A percentile compares a stretch with the other conserved stretches of the same genome.
phyloP scores from a whole-genome alignment of 2,113 vertebrate species.

The Myxocyprinus asiaticus region DNA sequence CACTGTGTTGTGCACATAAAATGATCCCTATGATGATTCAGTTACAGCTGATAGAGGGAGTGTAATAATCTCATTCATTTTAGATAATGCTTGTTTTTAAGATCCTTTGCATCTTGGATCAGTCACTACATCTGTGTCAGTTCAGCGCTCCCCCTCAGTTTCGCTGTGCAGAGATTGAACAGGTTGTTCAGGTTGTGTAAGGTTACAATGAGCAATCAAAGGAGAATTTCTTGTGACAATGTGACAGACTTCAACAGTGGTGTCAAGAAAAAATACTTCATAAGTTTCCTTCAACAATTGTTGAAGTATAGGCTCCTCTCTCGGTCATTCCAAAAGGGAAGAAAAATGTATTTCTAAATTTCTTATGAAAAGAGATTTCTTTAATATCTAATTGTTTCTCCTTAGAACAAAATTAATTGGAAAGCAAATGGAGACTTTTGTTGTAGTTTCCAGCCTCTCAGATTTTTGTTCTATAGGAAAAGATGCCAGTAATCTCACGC shows the following conservation, averaged over 20 bases:
- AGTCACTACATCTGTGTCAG: not conserved
- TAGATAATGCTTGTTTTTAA: not conserved
- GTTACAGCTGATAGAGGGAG: conserved; percentile 6
- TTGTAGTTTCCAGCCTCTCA: too few relatives aligned
- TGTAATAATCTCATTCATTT: conserved; percentile 3
- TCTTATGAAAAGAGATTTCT: too few relatives aligned
- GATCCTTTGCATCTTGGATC: not conserved
- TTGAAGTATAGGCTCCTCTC: too few relatives aligned
- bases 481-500: too few relatives aligned
- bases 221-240: conserved; percentile 22
- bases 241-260: not conserved
- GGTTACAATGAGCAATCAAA: conserved; percentile 20
- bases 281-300: not conserved
- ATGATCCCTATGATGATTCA: not conserved
- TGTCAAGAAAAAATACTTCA: not conserved
- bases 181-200: conserved; percentile 25
- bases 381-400: too few relatives aligned
- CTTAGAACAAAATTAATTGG: too few relatives aligned
- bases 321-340: too few relatives aligned
- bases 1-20: not conserved
- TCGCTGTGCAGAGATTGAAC: conserved; percentile 15
- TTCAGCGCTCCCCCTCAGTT: conserved; percentile 11
- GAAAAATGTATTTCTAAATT: too few relatives aligned
- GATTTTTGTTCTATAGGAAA: too few relatives aligned
- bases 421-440: too few relatives aligned